Base-by-base conservation (phyloP, 1,140 invertebrate genomes). In the Vanessa atalanta region DNA sequence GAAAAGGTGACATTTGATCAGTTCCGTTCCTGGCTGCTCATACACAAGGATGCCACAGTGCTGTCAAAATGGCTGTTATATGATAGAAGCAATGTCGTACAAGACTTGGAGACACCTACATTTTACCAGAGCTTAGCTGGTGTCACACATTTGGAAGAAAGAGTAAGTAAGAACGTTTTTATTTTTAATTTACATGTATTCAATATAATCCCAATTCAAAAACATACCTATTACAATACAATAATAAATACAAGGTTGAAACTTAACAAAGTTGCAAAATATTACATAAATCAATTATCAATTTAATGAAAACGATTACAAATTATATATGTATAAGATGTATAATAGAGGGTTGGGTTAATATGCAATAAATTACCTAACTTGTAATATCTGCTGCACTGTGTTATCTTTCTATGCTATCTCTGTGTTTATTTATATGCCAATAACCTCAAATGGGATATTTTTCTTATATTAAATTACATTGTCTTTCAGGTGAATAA, bases 111-210 rank as follows among this genome's bases (percentile, higher is more conserved):
- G 85, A 97, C 97, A 15, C 97, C 97, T 4, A 98, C 97, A 1
- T 98, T 98, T 85, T 98, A 98, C 86, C 97, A 98, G 88, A 98
- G 97, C 31, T 90, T 98, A 20, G 97, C 97, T 72, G 97, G 97
- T 47, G 97, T 98, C 16, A 98, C 97, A 65, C 97, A 98, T 92
- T 86, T 95, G 14, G 95, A 95, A 76, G 95, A 95, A 79, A 93
- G 94, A 94, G 96, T 97, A 92, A 94, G 95, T 87, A 65, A 20
- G 12, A 43, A 9, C 0, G 26, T 31, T 31, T 31, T 31, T 31
- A 6, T 31, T 31, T 0, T 20, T 20, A 20, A 20, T 20, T 20
- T 20, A 20, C 20, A 20, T 0, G 20, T 20, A 20, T 20, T n/a
- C 20, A 20, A 20, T 20, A 20, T 20, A 20, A 20, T 31, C 3